Evolutionary conservation across 2,797 vertebrate species (phyloP).

Genomic region (Enteromius unitaeniatus): DNA sequence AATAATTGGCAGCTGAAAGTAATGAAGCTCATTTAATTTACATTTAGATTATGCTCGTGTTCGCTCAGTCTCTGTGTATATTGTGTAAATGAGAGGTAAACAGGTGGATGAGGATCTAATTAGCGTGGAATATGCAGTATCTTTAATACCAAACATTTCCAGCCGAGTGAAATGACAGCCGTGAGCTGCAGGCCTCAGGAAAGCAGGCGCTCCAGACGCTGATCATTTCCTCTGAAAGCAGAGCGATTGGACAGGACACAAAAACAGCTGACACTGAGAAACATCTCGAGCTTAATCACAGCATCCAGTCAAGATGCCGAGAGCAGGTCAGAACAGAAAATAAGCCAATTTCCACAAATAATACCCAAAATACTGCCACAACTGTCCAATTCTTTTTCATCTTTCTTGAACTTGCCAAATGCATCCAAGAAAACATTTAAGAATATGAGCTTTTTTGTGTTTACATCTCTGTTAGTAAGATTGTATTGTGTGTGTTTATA

Average conservation of each 20-base stretch:
- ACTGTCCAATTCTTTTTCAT: neutral
- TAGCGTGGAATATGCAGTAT: neutral
- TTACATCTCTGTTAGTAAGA: neutral
- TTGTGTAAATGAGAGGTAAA: constrained; percentile 21
- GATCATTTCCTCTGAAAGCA: neutral
- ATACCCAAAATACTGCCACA: neutral
- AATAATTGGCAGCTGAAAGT: constrained; percentile 20
- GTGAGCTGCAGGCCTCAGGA: neutral
- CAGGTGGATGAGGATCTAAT: constrained; percentile 12
- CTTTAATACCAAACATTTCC: neutral
- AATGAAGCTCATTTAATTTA: constrained; percentile 21
- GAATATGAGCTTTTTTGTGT: neutral
- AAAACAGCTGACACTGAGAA: neutral
- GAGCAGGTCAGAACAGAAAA: neutral
- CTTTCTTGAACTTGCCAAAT: neutral
- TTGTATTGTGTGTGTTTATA: too few species aligned
- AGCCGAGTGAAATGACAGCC: neutral
- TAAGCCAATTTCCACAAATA: constrained; percentile 8
- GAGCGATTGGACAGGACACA: neutral
- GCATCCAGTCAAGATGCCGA: neutral
- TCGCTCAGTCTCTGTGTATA: neutral
- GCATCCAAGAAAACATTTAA: neutral
- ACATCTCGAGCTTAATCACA: neutral
- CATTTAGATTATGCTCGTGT: constrained; percentile 24
- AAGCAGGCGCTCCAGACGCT: neutral